phyloP scores from a whole-genome alignment of 2,888 invertebrate genomes.

The Lissonota sp. region DNA sequence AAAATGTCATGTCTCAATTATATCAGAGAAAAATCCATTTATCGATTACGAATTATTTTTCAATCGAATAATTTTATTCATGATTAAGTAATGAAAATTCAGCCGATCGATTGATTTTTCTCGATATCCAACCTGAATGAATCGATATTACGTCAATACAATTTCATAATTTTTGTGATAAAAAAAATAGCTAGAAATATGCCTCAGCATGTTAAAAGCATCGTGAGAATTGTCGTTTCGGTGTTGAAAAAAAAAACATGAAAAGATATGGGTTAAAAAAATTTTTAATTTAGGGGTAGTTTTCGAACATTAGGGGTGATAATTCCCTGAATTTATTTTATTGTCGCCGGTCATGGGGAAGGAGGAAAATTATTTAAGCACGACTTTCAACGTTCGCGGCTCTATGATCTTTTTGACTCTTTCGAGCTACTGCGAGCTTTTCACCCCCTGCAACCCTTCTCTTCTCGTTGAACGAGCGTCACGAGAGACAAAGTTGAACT shows the following conservation, averaged over 20 bases:
- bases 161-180: slow-evolving; percentile 47
- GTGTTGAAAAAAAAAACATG: slow-evolving; percentile 24
- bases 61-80: slow-evolving; percentile 1
- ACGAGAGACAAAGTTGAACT: slow-evolving; percentile 63
- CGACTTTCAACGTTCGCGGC: not conserved
- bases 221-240: slow-evolving; percentile 71
- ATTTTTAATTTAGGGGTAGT: not conserved
- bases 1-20: not conserved
- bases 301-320: not conserved
- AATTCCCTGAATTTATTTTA: not conserved
- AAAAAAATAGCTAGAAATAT: slow-evolving; percentile 62
- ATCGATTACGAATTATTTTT: not conserved
- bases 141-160: slow-evolving; percentile 23
- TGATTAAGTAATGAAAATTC: not conserved
- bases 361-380: not conserved
- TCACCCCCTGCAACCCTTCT: slow-evolving; percentile 13
- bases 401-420: slow-evolving; percentile 37
- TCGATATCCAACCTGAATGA: slow-evolving; percentile 40
- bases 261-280: not conserved
- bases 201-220: slow-evolving; percentile 75
- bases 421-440: slow-evolving; percentile 45
- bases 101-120: slow-evolving; percentile 5
- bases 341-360: not conserved
- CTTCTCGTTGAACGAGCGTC: slow-evolving; percentile 46
- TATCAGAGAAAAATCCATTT: slow-evolving; percentile 29